Evolutionary conservation across 2,888 invertebrate genomes (phyloP).

Genomic region (Microchrysa polita): DNA sequence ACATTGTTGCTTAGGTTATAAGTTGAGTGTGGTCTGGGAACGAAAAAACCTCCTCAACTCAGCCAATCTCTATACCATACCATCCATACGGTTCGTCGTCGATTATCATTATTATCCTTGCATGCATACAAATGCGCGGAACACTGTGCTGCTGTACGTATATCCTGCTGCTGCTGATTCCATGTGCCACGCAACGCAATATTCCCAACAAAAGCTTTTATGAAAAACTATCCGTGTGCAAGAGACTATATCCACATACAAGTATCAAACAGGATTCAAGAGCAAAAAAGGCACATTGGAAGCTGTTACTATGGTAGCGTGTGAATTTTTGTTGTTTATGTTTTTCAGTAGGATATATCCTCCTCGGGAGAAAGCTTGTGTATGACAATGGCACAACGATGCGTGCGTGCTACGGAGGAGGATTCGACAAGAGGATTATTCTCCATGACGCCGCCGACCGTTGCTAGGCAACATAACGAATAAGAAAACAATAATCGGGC

Average conservation of each 20-base stretch:
- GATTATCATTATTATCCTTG: conserved; percentile 31
- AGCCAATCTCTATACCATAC: too few species aligned
- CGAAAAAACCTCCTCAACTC: too few species aligned
- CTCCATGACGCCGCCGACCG: conserved; percentile 34
- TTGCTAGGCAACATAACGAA: conserved; percentile 41
- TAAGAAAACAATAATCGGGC: conserved; percentile 44
- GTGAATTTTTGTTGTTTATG: conserved; percentile 30
- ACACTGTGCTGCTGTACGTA: conserved; percentile 5
- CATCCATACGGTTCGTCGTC: not conserved
- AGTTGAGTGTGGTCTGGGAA: too few species aligned
- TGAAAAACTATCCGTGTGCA: conserved; percentile 15
- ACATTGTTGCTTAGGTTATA: too few species aligned
- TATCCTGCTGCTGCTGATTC: too few species aligned
- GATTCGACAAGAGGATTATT: conserved; percentile 13
- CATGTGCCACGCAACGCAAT: too few species aligned
- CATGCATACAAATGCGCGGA: conserved; percentile 26
- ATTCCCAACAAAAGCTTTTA: conserved; percentile 16
- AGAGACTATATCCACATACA: not conserved
- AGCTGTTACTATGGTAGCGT: conserved; percentile 27
- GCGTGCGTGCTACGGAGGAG: not conserved
- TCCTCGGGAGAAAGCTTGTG: not conserved
- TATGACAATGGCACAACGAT: not conserved
- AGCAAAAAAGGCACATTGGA: conserved; percentile 37
- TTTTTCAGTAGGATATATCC: not conserved
- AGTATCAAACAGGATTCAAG: not conserved